phyloP scores from a whole-genome alignment of 2,888 invertebrate species.

The Ectropis crepuscularia region DNA sequence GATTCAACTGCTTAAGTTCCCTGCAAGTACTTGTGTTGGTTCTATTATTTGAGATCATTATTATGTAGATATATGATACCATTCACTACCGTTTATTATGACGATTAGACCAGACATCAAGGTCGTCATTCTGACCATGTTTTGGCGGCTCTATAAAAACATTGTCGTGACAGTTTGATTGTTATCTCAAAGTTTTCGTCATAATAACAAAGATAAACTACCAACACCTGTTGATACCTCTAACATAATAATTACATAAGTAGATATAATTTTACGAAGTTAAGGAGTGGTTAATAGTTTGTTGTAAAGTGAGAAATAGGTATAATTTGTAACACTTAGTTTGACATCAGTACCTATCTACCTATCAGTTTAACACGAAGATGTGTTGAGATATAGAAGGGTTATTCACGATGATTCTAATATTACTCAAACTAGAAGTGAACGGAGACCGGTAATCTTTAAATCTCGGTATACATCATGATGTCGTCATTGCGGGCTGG shows the following conservation, averaged over 20 bases:
- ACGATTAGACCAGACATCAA: conserved; percentile 61
- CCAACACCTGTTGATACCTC: conserved; percentile 13
- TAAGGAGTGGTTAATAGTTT: background rate
- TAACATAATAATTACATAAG: conserved; percentile 1
- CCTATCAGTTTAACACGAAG: too few relatives aligned
- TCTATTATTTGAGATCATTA: conserved; percentile 61
- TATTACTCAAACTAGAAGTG: conserved; percentile 18
- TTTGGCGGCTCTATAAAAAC: conserved; percentile 15
- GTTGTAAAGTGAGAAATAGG: too few relatives aligned
- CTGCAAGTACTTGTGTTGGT: conserved; percentile 48
- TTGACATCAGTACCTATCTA: too few relatives aligned
- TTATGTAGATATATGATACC: conserved; percentile 62
- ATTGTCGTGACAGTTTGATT: conserved; percentile 32
- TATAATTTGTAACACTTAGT: too few relatives aligned
- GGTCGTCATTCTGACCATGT: conserved; percentile 51
- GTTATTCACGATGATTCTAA: background rate
- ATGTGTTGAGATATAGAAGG: background rate
- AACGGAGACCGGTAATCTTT: conserved; percentile 45
- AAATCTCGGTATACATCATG: conserved; percentile 51
- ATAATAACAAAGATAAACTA: conserved; percentile 18
- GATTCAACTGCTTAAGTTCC: conserved; percentile 35
- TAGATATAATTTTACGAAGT: background rate
- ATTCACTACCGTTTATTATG: conserved; percentile 60
- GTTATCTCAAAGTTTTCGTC: conserved; percentile 18
- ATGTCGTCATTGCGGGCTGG: conserved; percentile 47